These are phyloP conservation scores for Eupithecia dodoneata DNA, from an alignment of 2,888 invertebrate genomes.

Conservation along the genomic window DNA sequence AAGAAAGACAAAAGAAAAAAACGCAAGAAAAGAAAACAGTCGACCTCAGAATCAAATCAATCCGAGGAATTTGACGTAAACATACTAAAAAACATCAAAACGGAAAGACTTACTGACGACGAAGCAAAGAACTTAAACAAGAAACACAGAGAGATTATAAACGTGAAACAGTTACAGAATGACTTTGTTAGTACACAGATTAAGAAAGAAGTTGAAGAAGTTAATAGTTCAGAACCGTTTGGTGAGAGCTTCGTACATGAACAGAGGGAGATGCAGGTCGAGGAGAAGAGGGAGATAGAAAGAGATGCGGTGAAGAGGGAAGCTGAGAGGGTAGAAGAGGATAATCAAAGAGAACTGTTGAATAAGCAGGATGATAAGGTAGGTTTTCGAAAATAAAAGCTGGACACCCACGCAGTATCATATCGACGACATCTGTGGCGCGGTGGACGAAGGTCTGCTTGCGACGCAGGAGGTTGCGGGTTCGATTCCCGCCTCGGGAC, in stretches of 20 bases:
- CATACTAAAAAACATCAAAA: conserved; percentile 76
- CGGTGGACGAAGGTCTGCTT: no score
- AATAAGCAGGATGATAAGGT: neutral
- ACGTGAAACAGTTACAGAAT: conserved; percentile 76
- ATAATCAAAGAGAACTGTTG: conserved; percentile 9
- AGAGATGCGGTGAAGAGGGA: conserved; percentile 19
- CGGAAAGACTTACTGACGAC: conserved; percentile 73
- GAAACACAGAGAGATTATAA: conserved; percentile 73
- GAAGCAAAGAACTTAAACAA: conserved; percentile 68
- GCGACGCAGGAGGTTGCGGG: no score
- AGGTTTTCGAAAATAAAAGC: neutral
- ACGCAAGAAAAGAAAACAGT: conserved; percentile 61
- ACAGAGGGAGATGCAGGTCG: conserved; percentile 13
- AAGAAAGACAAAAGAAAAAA: conserved; percentile 51
- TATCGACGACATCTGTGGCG: no score
- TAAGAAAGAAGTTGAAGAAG: conserved; percentile 63
- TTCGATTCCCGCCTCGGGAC: no score
- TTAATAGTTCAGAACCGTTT: conserved; percentile 24
- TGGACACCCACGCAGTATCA: no score
- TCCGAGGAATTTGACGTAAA: conserved; percentile 73
- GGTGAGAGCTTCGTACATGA: conserved; percentile 34
- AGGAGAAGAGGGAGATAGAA: conserved; percentile 28
- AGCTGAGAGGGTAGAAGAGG: conserved; percentile 29
- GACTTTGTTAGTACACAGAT: conserved; percentile 76
- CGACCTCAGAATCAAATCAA: conserved; percentile 61